These are phyloP conservation scores for Odocoileus virginianus DNA, from an alignment of 2,113 vertebrate genomes.

Conservation along the genomic window DNA sequence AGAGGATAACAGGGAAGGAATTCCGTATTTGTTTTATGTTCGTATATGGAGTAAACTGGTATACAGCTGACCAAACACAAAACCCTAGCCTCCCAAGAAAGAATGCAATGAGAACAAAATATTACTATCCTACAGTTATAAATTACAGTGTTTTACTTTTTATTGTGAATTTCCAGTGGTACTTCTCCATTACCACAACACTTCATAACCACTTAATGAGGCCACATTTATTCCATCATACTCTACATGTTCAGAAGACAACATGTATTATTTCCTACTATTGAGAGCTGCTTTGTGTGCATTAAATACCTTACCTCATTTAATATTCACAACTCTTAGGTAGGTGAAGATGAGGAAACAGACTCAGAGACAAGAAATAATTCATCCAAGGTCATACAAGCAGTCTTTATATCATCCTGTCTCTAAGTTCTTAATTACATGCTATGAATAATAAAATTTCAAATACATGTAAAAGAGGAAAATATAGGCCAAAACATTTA, in stretches of 20 bases:
- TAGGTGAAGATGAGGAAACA: not conserved
- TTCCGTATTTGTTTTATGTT: not conserved
- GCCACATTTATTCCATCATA: not conserved
- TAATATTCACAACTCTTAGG: not conserved
- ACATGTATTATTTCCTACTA: not conserved
- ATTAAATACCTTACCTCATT: not conserved
- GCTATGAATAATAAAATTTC: not conserved
- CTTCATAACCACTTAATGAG: not conserved
- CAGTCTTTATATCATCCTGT: not conserved
- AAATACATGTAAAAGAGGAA: not conserved
- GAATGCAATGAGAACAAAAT: not conserved
- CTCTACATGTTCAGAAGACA: not conserved
- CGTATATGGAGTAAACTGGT: not conserved
- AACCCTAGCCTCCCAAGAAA: not conserved
- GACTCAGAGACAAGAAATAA: not conserved
- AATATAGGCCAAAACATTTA: constrained; percentile 8
- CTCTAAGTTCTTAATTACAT: not conserved
- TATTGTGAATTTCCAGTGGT: not conserved
- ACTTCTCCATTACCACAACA: not conserved
- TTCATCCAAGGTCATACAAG: not conserved
- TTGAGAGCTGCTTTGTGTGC: not conserved
- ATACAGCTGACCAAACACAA: not conserved
- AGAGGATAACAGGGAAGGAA: not conserved
- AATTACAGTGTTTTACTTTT: not conserved
- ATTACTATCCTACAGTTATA: not conserved